Base-by-base conservation (phyloP, 2,113 vertebrate genomes). In the Syrmaticus mikado region DNA sequence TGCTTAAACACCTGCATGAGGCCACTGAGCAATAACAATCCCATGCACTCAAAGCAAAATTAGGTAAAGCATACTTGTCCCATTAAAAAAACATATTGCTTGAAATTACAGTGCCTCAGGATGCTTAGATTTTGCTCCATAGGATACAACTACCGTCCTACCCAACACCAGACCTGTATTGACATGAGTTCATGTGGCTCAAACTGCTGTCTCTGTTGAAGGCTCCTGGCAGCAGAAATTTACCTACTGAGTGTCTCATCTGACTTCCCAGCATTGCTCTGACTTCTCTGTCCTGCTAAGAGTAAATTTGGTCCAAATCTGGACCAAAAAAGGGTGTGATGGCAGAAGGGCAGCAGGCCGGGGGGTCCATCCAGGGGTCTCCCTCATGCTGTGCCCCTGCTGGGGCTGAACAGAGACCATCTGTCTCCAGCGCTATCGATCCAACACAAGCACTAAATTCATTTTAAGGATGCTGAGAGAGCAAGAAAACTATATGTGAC, bases 61-160 rank as follows among this genome's bases (percentile, higher is more conserved):
- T 94, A 96, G 71, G 77, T 89, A 91, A 88, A 92, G 61, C 41
- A 1, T 82, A 65, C 84, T 85, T 88, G 76, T 83, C 66, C 95
- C 89, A 96, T 97, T 96, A 96, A 95, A 85, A 91, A 95, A 97
- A 91, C 75, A 88, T 88, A 92, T 81, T 94, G 72, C 81, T 77
- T 79, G 74, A 96, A 92, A 94, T 94, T 94, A 84, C 55, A 48
- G 53, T 76, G 75, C 65, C 82, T 75, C 62, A 81, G 79, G 85
- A 85, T 28, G 75, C 79, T 30, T n/a, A 32, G 57, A 45, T 85
- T 61, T 53, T 94, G 61, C 62, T 94, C 28, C 1, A 2, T 25
- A 82, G 79, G 13, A 79, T 50, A 81, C 19, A 19, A 7, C 52
- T 94, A 45, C 36, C 43, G 43, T 11, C 28, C 58, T 77, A 22